phyloP scores from a whole-genome alignment of 1,140 invertebrate genomes.

The Mercenaria mercenaria region DNA sequence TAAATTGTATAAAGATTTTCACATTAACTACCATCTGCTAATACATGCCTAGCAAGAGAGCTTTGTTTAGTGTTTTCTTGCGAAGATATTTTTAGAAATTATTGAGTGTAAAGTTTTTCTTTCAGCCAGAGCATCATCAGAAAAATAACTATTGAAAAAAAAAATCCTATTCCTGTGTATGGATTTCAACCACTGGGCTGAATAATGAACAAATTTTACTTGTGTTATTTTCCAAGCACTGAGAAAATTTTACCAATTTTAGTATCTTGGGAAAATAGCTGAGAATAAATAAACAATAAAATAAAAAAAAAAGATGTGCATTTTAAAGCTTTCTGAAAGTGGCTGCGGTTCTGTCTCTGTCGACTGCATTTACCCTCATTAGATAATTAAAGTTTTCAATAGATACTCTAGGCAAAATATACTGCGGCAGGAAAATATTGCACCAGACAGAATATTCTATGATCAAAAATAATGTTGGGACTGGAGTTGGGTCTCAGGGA shows the following conservation, averaged over 20 bases:
- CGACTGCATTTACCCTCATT: too few species aligned
- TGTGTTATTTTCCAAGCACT: neutral
- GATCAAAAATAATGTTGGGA: too few species aligned
- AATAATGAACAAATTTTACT: constrained; percentile 9
- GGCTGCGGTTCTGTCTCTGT: too few species aligned
- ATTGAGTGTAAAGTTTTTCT: constrained; percentile 31
- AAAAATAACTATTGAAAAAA: constrained; percentile 36
- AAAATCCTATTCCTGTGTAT: neutral
- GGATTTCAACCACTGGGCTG: constrained; percentile 29
- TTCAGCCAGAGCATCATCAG: neutral
- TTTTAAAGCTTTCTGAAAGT: too few species aligned
- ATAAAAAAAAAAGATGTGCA: too few species aligned
- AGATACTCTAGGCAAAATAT: too few species aligned
- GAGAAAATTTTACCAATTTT: neutral
- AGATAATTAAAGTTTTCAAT: too few species aligned
- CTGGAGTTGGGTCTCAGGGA: too few species aligned
- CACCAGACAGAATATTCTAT: too few species aligned
- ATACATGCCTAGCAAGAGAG: neutral
- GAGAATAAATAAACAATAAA: too few species aligned
- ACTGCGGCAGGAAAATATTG: too few species aligned
- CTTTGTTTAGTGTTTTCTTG: constrained; percentile 30
- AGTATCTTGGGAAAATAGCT: too few species aligned
- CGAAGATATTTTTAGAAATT: constrained; percentile 47
- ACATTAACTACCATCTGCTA: constrained; percentile 35
- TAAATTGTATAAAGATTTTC: constrained; percentile 2